These are phyloP conservation scores for Blomia tropicalis DNA, from an alignment of 2,888 invertebrate genomes.

Conservation along the genomic window DNA sequence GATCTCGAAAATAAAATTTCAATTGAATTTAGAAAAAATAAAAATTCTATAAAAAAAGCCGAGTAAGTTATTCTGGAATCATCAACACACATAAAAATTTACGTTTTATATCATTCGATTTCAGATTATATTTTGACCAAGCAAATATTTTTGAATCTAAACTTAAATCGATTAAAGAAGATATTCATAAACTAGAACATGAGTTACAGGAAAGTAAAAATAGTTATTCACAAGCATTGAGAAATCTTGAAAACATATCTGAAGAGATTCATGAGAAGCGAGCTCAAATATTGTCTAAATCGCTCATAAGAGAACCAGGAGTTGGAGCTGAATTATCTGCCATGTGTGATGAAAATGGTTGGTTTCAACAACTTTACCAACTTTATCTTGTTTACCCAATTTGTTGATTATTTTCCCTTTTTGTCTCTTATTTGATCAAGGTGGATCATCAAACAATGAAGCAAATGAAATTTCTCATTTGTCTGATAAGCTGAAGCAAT, in stretches of 20 bases:
- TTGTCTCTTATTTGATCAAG: neutral
- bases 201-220: conserved; percentile 19
- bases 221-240: conserved; percentile 23
- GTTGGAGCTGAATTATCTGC: conserved; percentile 23
- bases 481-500: neutral
- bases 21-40: conserved; percentile 15
- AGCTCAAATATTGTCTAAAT: conserved; percentile 13
- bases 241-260: conserved; percentile 24
- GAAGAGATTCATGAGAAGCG: conserved; percentile 26
- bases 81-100: neutral
- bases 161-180: conserved; percentile 18
- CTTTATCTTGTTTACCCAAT: neutral
- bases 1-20: conserved; percentile 12
- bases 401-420: neutral
- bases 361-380: neutral
- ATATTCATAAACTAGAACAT: conserved; percentile 19
- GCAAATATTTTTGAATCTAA: conserved; percentile 17
- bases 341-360: neutral
- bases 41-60: conserved; percentile 21
- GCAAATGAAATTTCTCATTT: neutral
- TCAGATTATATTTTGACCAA: conserved; percentile 19
- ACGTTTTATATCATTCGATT: too few species aligned
- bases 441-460: neutral
- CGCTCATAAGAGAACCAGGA: conserved; percentile 24
- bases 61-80: conserved; percentile 16